These are phyloP conservation scores for Siderastrea radians DNA, from an alignment of 92 coral and sea anemone species.

Conservation along the genomic window DNA sequence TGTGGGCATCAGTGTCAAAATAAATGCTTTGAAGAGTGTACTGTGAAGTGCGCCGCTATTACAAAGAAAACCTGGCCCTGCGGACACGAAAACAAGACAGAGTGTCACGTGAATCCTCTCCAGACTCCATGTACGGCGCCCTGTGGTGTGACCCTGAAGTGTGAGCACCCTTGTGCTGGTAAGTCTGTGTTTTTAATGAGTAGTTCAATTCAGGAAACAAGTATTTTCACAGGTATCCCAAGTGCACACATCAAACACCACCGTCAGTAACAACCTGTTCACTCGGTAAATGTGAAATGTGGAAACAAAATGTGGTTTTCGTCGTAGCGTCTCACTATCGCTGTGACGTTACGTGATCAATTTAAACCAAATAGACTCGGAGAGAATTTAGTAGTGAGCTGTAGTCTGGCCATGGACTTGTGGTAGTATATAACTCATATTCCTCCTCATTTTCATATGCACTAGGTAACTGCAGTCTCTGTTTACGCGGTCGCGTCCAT, in stretches of 20 bases:
- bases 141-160: slow-evolving; percentile 72
- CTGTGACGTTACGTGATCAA: no score
- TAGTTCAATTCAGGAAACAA: background rate
- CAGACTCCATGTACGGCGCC: slow-evolving; percentile 67
- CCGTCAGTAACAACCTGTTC: no score
- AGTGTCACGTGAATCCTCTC: slow-evolving; percentile 77
- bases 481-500: slow-evolving; percentile 89
- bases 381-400: no score
- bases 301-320: no score
- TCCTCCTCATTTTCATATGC: background rate
- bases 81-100: slow-evolving; percentile 68
- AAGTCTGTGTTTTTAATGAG: slow-evolving; percentile 2
- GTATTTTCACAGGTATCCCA: no score
- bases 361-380: no score
- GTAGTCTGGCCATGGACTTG: no score
- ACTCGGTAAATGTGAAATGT: no score
- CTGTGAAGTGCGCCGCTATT: slow-evolving; percentile 51
- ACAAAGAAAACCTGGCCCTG: slow-evolving; percentile 79
- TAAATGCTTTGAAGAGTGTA: slow-evolving; percentile 80
- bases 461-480: slow-evolving; percentile 83
- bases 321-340: no score
- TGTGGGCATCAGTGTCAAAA: slow-evolving; percentile 80
- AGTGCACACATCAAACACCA: no score
- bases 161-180: slow-evolving; percentile 91
- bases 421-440: background rate